These are phyloP conservation scores for Vanacampus margaritifer DNA, from an alignment of 2,113 vertebrate species.

Conservation along the genomic window DNA sequence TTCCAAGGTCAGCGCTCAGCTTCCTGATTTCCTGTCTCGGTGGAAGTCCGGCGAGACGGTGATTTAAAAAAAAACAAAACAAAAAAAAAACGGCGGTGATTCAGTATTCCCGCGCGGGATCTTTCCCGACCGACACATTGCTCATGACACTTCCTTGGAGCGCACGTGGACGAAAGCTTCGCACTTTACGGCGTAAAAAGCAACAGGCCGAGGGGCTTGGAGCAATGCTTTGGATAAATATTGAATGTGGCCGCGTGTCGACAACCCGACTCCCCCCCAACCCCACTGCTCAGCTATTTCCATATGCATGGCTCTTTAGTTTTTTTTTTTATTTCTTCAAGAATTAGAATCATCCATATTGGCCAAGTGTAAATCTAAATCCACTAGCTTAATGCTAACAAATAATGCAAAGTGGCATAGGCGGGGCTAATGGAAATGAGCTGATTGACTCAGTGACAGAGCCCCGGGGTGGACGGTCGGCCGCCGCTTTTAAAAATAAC, in stretches of 20 bases:
- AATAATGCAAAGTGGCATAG: not conserved
- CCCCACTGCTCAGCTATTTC: constrained; percentile 47
- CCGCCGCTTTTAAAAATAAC: not conserved
- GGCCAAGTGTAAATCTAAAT: too few relatives aligned
- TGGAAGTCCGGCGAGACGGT: constrained; percentile 16
- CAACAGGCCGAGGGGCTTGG: constrained; percentile 24
- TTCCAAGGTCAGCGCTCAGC: constrained; percentile 23
- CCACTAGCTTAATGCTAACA: too few relatives aligned
- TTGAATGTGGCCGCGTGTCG: constrained; percentile 50
- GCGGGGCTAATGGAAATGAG: too few relatives aligned
- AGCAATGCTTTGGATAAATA: constrained; percentile 57
- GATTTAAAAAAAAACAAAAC: constrained; percentile 24
- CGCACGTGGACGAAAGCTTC: constrained; percentile 25
- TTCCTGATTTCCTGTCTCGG: constrained; percentile 31
- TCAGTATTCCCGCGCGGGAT: not conserved
- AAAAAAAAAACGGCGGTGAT: constrained; percentile 19
- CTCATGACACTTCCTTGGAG: constrained; percentile 37
- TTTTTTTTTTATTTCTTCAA: constrained; percentile 1
- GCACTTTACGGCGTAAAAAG: constrained; percentile 30
- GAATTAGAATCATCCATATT: too few relatives aligned
- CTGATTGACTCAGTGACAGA: too few relatives aligned
- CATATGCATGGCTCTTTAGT: constrained; percentile 28
- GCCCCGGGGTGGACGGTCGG: not conserved
- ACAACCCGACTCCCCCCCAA: not conserved
- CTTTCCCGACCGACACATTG: constrained; percentile 9